Evolutionary conservation across 2,113 vertebrate genomes (phyloP).

Genomic region (Mobula hypostoma): DNA sequence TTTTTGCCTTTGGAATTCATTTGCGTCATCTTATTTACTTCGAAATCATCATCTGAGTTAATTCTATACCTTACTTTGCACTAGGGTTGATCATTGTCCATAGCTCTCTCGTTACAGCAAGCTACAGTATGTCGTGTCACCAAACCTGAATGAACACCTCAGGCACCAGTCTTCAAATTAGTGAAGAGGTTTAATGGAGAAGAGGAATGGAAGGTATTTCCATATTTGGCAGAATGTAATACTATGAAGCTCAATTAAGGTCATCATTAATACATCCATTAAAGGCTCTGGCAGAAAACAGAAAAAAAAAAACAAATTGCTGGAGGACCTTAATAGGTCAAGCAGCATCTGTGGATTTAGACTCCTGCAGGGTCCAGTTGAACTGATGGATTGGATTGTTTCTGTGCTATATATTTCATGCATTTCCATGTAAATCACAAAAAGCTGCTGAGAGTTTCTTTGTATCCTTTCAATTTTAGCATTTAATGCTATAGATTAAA

Average conservation of each 20-base stretch:
- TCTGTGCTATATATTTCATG: neutral
- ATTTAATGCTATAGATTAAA: too few species aligned
- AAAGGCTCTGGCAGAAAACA: neutral
- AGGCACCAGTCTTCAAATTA: neutral
- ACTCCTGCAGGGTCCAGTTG: neutral
- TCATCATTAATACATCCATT: neutral
- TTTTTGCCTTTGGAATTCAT: too few species aligned
- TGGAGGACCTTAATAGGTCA: too few species aligned
- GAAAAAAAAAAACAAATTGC: neutral
- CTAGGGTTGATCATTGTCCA: too few species aligned
- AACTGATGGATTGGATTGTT: neutral
- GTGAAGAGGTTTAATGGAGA: neutral
- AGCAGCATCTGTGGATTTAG: neutral
- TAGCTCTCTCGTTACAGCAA: too few species aligned
- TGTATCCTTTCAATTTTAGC: neutral
- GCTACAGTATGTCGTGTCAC: too few species aligned
- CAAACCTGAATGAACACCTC: too few species aligned
- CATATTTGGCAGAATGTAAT: neutral
- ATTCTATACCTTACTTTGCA: too few species aligned
- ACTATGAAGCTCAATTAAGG: neutral
- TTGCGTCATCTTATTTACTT: too few species aligned
- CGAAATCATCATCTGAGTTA: too few species aligned
- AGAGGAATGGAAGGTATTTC: neutral
- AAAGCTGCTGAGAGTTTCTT: neutral
- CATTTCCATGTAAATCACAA: neutral